These are phyloP conservation scores for Drosophila neutralis DNA, from an alignment of 2,888 invertebrate species.

Conservation along the genomic window DNA sequence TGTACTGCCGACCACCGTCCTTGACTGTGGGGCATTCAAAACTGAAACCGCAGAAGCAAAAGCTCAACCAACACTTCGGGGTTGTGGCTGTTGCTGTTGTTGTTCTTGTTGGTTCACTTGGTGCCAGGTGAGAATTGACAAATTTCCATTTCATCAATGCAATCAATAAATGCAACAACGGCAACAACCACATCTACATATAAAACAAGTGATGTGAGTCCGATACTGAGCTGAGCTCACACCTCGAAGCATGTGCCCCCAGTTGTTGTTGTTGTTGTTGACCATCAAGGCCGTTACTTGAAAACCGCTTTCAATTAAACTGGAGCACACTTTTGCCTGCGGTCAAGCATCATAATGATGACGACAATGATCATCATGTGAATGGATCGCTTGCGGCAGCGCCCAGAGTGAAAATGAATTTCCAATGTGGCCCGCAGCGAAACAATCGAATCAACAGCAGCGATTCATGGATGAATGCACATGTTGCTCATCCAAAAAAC, in stretches of 20 bases:
- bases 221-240: constrained; percentile 38
- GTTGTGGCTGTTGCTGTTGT: constrained; percentile 6
- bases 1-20: constrained; percentile 49
- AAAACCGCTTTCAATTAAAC: constrained; percentile 83
- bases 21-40: constrained; percentile 64
- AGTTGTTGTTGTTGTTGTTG: constrained; percentile 44
- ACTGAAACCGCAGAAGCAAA: constrained; percentile 66
- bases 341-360: constrained; percentile 58
- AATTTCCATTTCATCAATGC: constrained; percentile 79
- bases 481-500: constrained; percentile 49
- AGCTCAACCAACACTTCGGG: constrained; percentile 29
- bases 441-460: constrained; percentile 25
- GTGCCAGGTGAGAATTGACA: constrained; percentile 79
- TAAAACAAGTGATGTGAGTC: constrained; percentile 34
- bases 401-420: constrained; percentile 80
- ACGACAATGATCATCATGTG: constrained; percentile 28
- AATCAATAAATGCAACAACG: constrained; percentile 63
- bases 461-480: constrained; percentile 18
- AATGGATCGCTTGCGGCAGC: constrained; percentile 61
- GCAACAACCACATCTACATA: constrained; percentile 26
- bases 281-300: constrained; percentile 66
- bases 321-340: constrained; percentile 83
- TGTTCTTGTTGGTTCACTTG: constrained; percentile 23
- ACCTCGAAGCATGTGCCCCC: constrained; percentile 45
- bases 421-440: constrained; percentile 57